These are phyloP conservation scores for Leucoraja erinaceus DNA, from an alignment of 2,113 vertebrate species.

Conservation along the genomic window DNA sequence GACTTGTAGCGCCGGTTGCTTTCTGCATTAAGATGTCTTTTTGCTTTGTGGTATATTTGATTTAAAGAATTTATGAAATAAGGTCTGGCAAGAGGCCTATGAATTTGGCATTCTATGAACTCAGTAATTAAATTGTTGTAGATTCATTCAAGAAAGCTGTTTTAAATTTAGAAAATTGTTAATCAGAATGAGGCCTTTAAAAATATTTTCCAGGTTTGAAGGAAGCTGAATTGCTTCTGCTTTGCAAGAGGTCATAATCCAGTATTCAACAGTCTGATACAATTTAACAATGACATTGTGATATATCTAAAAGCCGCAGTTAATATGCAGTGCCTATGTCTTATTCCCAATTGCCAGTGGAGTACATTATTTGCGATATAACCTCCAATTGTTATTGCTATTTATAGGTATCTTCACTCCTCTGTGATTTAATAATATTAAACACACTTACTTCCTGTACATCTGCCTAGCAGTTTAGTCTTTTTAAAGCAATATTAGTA, in stretches of 20 bases:
- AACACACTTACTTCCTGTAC: slow-evolving; percentile 5
- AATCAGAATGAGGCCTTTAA: not conserved
- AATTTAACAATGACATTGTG: slow-evolving; percentile 41
- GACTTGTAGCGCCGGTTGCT: not conserved
- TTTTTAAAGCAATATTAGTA: not conserved
- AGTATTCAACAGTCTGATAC: not conserved
- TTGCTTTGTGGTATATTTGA: slow-evolving; percentile 18
- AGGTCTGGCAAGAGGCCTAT: not conserved
- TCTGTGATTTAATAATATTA: not conserved
- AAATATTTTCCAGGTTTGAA: not conserved
- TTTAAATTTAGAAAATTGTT: not conserved
- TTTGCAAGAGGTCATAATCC: not conserved
- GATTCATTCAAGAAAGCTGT: not conserved
- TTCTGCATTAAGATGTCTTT: not conserved
- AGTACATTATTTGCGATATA: slow-evolving; percentile 39
- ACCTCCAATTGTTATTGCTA: not conserved
- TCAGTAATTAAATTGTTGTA: not conserved
- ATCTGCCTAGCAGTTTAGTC: not conserved
- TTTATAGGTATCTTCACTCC: not conserved
- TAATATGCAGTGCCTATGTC: slow-evolving; percentile 41
- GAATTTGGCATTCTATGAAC: not conserved
- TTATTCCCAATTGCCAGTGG: slow-evolving; percentile 43
- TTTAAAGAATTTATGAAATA: not conserved
- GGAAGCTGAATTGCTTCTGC: not conserved
- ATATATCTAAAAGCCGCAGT: slow-evolving; percentile 43